phyloP scores from a whole-genome alignment of 2,113 vertebrate species.

The Charadrius vociferus region DNA sequence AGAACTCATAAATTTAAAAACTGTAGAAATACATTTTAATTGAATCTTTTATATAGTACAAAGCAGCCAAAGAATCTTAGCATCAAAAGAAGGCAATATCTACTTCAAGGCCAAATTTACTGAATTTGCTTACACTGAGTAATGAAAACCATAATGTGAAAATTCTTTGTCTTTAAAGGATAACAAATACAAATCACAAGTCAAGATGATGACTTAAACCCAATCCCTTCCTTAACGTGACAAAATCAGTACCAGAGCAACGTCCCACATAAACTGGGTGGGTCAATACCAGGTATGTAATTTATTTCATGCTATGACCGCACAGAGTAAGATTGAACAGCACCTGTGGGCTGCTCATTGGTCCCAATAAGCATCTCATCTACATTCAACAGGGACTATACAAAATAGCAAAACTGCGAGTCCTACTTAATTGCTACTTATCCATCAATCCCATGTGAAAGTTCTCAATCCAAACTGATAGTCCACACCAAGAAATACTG shows the following conservation, averaged over 20 bases:
- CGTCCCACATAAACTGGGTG: background rate
- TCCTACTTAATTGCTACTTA: background rate
- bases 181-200: conserved; percentile 27
- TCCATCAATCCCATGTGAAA: background rate
- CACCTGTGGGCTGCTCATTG: background rate
- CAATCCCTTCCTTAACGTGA: background rate
- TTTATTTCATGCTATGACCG: background rate
- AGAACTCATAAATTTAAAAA: background rate
- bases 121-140: background rate
- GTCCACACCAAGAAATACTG: background rate
- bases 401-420: background rate
- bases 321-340: background rate
- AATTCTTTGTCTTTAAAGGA: conserved; percentile 12
- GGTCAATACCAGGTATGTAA: background rate
- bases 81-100: background rate
- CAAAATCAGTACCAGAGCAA: background rate
- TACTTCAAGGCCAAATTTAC: background rate
- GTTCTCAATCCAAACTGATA: background rate
- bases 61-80: background rate
- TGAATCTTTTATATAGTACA: background rate
- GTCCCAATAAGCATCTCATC: background rate
- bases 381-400: background rate
- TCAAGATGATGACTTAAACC: background rate
- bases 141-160: conserved; percentile 28
- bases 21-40: background rate